A percentile compares a stretch with the other conserved stretches of the same genome.
Conservation (phyloP, 2,797 vertebrate genomes). For the Rhynchotus rufescens region DNA sequence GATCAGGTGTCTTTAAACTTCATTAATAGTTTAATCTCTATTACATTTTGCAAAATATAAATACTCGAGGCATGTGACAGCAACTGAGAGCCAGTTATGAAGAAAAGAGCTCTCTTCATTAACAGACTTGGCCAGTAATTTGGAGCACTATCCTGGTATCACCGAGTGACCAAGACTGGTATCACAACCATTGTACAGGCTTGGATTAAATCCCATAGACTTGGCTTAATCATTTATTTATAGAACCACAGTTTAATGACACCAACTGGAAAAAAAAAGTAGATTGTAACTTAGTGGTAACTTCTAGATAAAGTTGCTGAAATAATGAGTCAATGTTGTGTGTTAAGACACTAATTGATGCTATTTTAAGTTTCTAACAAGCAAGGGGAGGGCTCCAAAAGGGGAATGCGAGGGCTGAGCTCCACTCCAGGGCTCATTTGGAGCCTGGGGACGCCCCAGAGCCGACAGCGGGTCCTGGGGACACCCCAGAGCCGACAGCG, state of each 20-base stretch:
- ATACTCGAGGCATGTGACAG: background rate
- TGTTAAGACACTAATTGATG: background rate
- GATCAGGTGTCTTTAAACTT: background rate
- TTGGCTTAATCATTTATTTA: background rate
- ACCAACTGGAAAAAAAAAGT: background rate
- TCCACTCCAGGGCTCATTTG: too few relatives aligned
- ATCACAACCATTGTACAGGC: background rate
- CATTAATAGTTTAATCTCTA: background rate
- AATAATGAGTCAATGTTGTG: background rate
- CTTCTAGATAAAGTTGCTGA: background rate
- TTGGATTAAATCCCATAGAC: background rate
- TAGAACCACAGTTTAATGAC: background rate
- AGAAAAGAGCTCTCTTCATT: background rate
- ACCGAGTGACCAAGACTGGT: background rate
- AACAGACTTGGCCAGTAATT: background rate
- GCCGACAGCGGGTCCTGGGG: too few relatives aligned
- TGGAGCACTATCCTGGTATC: background rate
- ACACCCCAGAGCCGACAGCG: too few relatives aligned
- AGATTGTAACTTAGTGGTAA: background rate
- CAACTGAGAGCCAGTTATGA: background rate
- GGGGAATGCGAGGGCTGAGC: too few relatives aligned
- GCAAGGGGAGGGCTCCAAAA: background rate
- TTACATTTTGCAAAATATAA: background rate
- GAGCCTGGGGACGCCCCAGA: too few relatives aligned
- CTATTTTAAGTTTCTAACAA: background rate